These are phyloP conservation scores for Eudasyphora cyanicolor DNA, from an alignment of 2,888 invertebrate species.

Conservation along the genomic window DNA sequence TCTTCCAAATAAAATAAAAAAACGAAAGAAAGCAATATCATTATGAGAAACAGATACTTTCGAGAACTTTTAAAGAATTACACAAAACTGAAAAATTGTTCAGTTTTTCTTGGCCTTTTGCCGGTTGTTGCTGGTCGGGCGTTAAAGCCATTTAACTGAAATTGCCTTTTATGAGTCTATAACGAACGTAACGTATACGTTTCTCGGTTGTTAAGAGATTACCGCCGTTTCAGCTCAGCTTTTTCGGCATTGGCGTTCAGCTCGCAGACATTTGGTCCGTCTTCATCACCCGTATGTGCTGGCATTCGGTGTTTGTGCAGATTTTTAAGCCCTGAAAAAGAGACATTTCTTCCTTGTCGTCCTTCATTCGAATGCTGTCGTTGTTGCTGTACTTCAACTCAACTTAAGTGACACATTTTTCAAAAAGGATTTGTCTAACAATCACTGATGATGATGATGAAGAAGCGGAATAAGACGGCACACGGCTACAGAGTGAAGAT, in stretches of 20 bases:
- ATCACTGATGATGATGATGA: slow-evolving; percentile 30
- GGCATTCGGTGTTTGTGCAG: background rate
- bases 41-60: background rate
- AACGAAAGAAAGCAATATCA: no score
- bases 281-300: no score
- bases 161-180: slow-evolving; percentile 50
- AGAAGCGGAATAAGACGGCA: slow-evolving; percentile 10
- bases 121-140: background rate
- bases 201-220: slow-evolving; percentile 29
- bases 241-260: background rate
- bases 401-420: slow-evolving; percentile 60
- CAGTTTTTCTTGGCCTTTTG: slow-evolving; percentile 19
- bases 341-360: background rate
- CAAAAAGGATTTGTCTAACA: slow-evolving; percentile 59
- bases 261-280: background rate
- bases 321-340: slow-evolving; percentile 25
- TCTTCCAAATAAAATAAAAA: no score
- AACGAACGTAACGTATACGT: slow-evolving; percentile 2
- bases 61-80: background rate
- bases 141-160: slow-evolving; percentile 51
- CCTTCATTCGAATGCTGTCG: slow-evolving; percentile 18
- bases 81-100: slow-evolving; percentile 21
- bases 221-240: slow-evolving; percentile 16
- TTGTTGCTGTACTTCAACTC: slow-evolving; percentile 34
- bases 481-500: background rate